Percentiles rank a stretch among this genome's conserved stretches.
These are phyloP conservation scores for Sinosuthora webbiana DNA, from an alignment of 2,113 vertebrate genomes.

Conservation along the genomic window DNA sequence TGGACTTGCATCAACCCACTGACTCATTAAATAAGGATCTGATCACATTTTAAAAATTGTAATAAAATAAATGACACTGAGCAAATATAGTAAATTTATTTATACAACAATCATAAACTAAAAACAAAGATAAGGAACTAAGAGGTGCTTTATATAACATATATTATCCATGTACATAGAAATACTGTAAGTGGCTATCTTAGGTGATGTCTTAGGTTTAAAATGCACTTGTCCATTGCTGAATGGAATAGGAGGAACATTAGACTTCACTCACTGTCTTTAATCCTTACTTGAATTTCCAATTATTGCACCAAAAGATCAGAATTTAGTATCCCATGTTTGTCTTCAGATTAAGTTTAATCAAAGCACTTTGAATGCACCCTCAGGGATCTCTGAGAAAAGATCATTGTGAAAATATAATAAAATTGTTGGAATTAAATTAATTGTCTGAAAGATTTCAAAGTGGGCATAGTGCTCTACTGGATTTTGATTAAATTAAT, in stretches of 20 bases:
- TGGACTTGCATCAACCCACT: background rate
- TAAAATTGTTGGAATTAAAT: background rate
- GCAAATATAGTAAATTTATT: background rate
- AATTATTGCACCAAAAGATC: background rate
- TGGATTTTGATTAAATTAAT: background rate
- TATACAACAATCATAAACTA: background rate
- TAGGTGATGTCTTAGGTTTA: background rate
- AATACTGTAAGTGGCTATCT: background rate
- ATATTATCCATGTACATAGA: background rate
- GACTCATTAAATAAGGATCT: background rate
- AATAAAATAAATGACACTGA: background rate
- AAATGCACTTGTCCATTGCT: background rate
- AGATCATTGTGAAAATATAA: background rate
- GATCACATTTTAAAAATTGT: background rate
- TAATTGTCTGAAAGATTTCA: background rate
- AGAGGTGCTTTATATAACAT: background rate
- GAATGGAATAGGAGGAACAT: background rate
- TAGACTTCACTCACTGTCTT: background rate
- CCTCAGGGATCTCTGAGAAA: background rate
- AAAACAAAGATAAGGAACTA: background rate
- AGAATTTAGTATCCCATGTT: background rate
- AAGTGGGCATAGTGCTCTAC: background rate
- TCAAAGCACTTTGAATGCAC: background rate
- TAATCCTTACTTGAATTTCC: background rate
- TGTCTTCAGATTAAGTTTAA: background rate